Base-by-base conservation (phyloP, 2,888 invertebrate genomes). In the Macaria liturata region DNA sequence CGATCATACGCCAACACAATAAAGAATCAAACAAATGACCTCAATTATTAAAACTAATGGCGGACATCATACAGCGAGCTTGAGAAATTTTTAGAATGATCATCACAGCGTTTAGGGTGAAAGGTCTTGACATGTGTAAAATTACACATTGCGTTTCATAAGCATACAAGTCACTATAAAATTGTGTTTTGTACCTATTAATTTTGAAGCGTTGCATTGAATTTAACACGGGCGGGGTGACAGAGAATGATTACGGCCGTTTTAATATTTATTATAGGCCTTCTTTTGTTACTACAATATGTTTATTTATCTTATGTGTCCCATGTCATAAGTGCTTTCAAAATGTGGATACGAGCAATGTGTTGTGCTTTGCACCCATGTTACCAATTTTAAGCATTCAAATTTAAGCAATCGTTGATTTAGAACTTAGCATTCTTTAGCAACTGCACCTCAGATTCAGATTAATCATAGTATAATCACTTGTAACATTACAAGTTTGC, bases 31-130 rank as follows among this genome's bases (percentile, higher is more conserved):
- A 72, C 67, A 73, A 69, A 71, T 72, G 74, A 68, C 70, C 62
- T 68, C 68, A 69, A 74, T 69, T 70, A 73, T 67, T 65, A 72
- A 68, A 72, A 72, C 69, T 74, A 78, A 84, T 81, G 74, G 70
- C 54, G 46, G 57, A 69, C 74, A 80, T 79, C 72, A 77, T 57
- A 68, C 71, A 64, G 76, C 76, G 76, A 76, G 80, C 77, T 66
- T 73, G 62, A 70, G 68, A 72, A 71, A 80, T 76, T 75, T 55
- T 72, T 46, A 50, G 47, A 54, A 63, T 49, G 71, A 75, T 76
- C 65, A 74, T 77, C 70, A 68, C 76, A 69, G 69, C 70, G 64
- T 60, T 65, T 62, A 59, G 76, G 84, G 84, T 84, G 83, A 86
- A 84, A 86, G 84, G 86, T 82, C 71, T 59, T 32, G 45, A 53